These are phyloP conservation scores for Pluvialis apricaria DNA, from an alignment of 2,113 vertebrate genomes.

Conservation along the genomic window DNA sequence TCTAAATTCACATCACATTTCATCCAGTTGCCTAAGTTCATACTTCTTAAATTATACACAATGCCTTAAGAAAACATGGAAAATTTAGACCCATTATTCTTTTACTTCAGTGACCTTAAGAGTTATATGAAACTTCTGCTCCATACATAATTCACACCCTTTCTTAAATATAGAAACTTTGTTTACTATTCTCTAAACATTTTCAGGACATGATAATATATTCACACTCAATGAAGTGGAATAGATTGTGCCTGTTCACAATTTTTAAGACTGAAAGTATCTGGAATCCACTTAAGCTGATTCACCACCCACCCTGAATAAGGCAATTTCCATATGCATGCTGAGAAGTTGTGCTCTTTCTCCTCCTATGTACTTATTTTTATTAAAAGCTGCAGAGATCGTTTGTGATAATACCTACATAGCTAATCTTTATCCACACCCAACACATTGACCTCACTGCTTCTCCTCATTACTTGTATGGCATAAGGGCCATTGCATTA, in stretches of 20 bases:
- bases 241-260: neutral
- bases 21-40: neutral
- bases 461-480: neutral
- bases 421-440: neutral
- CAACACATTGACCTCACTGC: neutral
- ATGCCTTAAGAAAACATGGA: neutral
- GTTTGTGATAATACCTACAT: neutral
- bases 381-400: neutral
- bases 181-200: conserved; percentile 1
- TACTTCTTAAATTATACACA: neutral
- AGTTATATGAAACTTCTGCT: neutral
- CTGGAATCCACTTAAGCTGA: neutral
- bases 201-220: neutral
- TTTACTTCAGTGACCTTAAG: neutral
- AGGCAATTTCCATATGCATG: neutral
- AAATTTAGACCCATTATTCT: neutral
- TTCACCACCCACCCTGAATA: neutral
- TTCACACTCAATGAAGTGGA: neutral
- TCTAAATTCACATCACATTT: neutral
- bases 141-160: neutral
- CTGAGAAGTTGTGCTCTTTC: neutral
- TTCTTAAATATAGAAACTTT: neutral
- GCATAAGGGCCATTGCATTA: neutral
- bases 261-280: neutral
- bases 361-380: neutral